Evolutionary conservation across 2,113 vertebrate genomes (phyloP).

Genomic region (Ptyas mucosa): DNA sequence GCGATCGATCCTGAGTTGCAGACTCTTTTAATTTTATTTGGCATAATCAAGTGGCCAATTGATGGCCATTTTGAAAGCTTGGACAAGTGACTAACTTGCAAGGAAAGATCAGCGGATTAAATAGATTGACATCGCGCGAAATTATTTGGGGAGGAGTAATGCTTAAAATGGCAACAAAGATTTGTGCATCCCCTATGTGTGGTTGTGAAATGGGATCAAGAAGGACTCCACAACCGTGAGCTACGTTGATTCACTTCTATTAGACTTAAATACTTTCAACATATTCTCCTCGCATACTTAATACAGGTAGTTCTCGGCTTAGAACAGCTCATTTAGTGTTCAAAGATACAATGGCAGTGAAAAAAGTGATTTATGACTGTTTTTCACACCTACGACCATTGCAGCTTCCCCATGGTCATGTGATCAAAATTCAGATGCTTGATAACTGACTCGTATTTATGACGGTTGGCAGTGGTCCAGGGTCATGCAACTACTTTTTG

Average conservation of each 20-base stretch:
- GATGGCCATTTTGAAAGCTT: not conserved
- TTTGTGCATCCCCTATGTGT: not conserved
- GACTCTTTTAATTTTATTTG: not conserved
- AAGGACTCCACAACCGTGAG: not conserved
- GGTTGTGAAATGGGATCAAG: not conserved
- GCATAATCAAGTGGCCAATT: not conserved
- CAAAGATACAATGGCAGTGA: not conserved
- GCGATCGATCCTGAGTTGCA: not conserved
- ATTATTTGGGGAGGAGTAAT: not conserved
- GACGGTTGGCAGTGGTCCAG: too few species aligned
- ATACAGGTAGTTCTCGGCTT: not conserved
- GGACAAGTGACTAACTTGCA: not conserved
- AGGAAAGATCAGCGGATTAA: not conserved
- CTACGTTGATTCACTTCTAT: not conserved
- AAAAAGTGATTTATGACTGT: too few species aligned
- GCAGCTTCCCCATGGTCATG: too few species aligned
- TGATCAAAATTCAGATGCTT: too few species aligned
- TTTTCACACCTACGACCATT: too few species aligned
- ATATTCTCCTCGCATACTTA: not conserved
- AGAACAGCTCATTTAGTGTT: not conserved
- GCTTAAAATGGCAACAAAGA: not conserved
- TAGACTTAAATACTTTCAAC: not conserved
- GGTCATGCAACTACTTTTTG: too few species aligned
- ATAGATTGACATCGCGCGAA: not conserved
- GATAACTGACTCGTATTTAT: too few species aligned